Conservation (phyloP, 2,888 invertebrate genomes). For the Athalia cordata region DNA sequence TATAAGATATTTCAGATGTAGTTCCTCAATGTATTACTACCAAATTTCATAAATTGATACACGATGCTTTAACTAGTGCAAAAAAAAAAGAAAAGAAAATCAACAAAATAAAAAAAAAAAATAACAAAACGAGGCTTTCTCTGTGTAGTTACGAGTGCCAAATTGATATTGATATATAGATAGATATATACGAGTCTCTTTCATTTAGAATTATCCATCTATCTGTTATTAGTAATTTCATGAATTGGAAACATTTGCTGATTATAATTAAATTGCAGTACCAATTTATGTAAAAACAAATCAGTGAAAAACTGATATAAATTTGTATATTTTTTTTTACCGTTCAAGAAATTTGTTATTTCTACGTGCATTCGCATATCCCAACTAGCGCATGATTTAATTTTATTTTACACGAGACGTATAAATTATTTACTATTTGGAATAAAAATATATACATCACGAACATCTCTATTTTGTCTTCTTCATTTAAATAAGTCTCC, state of each 20-base stretch:
- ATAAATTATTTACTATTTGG: conserved; percentile 44
- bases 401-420: conserved; percentile 28
- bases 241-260: conserved; percentile 13
- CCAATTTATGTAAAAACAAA: conserved; percentile 37
- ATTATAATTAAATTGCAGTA: conserved; percentile 11
- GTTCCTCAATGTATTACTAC: conserved; percentile 37
- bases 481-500: no score
- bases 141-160: conserved; percentile 43
- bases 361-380: conserved; percentile 17
- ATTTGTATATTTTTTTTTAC: conserved; percentile 32
- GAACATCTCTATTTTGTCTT: background rate
- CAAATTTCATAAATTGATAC: conserved; percentile 34
- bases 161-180: conserved; percentile 44
- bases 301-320: conserved; percentile 34
- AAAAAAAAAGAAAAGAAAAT: background rate
- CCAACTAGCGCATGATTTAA: conserved; percentile 20
- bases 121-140: conserved; percentile 36
- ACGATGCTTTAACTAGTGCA: conserved; percentile 42
- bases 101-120: background rate
- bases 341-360: conserved; percentile 17
- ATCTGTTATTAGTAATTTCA: conserved; percentile 19
- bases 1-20: conserved; percentile 18
- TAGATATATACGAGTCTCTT: conserved; percentile 23
- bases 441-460: conserved; percentile 35
- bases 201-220: conserved; percentile 16